Base-by-base conservation (phyloP, 1,140 invertebrate genomes). In the Babylonia areolata region DNA sequence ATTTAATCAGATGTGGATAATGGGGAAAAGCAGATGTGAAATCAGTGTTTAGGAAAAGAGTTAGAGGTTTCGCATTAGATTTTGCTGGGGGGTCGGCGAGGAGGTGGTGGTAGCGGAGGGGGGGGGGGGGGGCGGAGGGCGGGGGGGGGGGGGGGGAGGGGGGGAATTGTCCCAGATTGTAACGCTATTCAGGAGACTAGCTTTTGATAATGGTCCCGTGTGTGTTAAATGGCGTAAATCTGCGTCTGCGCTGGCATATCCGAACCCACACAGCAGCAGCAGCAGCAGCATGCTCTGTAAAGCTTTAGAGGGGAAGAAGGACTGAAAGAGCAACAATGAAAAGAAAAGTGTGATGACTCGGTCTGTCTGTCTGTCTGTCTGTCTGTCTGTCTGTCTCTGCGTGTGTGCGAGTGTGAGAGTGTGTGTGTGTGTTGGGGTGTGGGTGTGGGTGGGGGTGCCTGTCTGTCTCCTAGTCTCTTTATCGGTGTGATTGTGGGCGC, bases 21-120 rank as follows among this genome's bases (percentile, higher is more conserved):
- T 79, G 77, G 77, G 40, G 9, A 79, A 79, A 79, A 37, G 6
- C 37, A 40, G 39, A 79, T 79, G 77, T 79, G 77, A 79, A 79
- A 79, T 79, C 77, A 79, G 77, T 79, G 77, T 79, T 79, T 79
- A 79, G 77, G 77, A 79, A 79, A 46, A 79, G 40, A 35, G 37
- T 46, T 42, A 79, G 23, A 17, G 77, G 3, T 79, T 79, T 79
- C 77, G 77, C 77, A 79, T 79, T 79, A 79, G 77, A 28, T 35
- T 12, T 75, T 3, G 11, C 77, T 28, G 77, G 3, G 69, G 33
- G 11, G n/a, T n/a, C n/a, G n/a, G n/a, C n/a, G n/a, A n/a, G n/a
- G n/a, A n/a, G n/a, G n/a, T n/a, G n/a, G n/a, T n/a, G n/a, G n/a
- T n/a, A n/a, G n/a, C n/a, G n/a, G n/a, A n/a, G n/a, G n/a, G n/a